Base-by-base conservation (phyloP, 1,140 invertebrate genomes). In the Ephestia elutella region DNA sequence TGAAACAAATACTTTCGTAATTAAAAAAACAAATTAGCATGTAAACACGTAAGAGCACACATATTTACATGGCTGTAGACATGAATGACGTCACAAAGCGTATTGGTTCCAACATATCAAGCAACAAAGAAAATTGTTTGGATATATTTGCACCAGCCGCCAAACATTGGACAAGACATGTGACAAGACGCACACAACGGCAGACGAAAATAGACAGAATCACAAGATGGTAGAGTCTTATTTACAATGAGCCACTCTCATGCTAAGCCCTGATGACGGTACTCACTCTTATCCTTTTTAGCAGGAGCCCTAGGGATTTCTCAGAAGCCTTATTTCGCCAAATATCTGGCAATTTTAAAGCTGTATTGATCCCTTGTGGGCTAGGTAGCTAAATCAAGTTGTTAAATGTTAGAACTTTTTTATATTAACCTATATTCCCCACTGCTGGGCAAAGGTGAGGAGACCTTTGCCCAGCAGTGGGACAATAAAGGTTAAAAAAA, bases 211-310 rank as follows among this genome's bases (percentile, higher is more conserved):
- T 65, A 58, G 65, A 74, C 71, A 76, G 73, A 72, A 67, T 78
- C 75, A 80, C 63, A 76, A 54, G 15, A 13, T 44, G 38, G 38
- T 44, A 44, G 65, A 61, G 59, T 55, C 50, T 53, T 78, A 80
- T 80, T 60, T 76, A 81, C 76, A 76, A 66, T 69, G 58, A 56
- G 25, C 54, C 55, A 53, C 56, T 58, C 54, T 15, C 65, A 70
- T 56, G 59, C 63, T 57, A 25, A 28, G 60, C 58, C 62, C 62
- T 63, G 65, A 57, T 28, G 65, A 60, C 53, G 30, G 57, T 86
- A 87, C 84, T 87, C 75, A 87, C 84, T 77, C 73, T 75, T 19
- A 87, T 71, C 9, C 75, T 68, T 66, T 86, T 86, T 57, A 87
- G 68, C 19, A 87, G 75, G 48, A 82, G 62, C 58, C 82, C 84